Evolutionary conservation across 1,140 invertebrate genomes (phyloP).

Genomic region (Pseudomyrmex concolor): DNA sequence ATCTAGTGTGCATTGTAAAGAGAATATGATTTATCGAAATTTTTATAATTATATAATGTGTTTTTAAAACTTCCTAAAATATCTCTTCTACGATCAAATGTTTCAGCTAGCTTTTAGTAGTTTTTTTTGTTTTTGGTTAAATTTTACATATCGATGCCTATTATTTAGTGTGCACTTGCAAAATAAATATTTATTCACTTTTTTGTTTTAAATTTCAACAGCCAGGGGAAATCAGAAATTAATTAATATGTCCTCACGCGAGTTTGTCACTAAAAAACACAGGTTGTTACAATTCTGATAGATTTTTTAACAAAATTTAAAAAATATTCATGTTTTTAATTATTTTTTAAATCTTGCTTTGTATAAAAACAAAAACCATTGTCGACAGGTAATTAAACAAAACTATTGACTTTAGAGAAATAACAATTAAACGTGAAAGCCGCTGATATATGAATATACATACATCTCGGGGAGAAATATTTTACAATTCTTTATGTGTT

Average conservation of each 20-base stretch:
- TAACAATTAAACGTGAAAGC: no score
- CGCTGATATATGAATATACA: no score
- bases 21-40: no score
- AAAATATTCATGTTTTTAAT: constrained; percentile 19
- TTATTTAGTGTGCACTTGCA: constrained; percentile 51
- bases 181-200: constrained; percentile 45
- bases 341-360: constrained; percentile 28
- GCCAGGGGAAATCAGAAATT: constrained; percentile 43
- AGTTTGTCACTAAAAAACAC: not conserved
- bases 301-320: constrained; percentile 24
- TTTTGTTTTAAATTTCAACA: constrained; percentile 34
- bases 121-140: not conserved
- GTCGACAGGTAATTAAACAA: constrained; percentile 15
- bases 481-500: constrained; percentile 15
- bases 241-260: constrained; percentile 42
- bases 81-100: constrained; percentile 19
- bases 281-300: constrained; percentile 27
- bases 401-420: not conserved
- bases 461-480: not conserved
- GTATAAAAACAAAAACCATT: constrained; percentile 10
- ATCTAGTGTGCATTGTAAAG: no score
- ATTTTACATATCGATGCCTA: constrained; percentile 35
- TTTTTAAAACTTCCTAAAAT: no score
- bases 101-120: not conserved
- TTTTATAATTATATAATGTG: no score